phyloP scores from a whole-genome alignment of 2,797 vertebrate species.

The Amphiprion clarkii region DNA sequence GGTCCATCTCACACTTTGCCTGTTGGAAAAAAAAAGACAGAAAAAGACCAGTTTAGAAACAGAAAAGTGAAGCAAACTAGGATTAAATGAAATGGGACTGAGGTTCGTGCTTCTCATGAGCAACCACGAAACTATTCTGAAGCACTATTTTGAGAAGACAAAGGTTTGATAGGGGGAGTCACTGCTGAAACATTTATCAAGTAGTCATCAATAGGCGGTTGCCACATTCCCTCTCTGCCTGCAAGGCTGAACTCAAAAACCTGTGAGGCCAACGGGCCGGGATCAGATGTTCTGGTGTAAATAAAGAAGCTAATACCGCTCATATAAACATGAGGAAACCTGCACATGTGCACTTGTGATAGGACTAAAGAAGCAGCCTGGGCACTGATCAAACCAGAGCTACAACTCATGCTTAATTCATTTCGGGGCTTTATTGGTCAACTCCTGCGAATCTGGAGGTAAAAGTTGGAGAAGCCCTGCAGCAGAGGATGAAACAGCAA shows the following conservation, averaged over 20 bases:
- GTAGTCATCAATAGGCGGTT: slow-evolving; percentile 89
- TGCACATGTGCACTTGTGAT: slow-evolving; percentile 9
- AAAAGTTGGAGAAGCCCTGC: slow-evolving; percentile 62
- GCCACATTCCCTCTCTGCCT: slow-evolving; percentile 92
- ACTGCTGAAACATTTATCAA: slow-evolving; percentile 93
- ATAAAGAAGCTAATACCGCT: not conserved
- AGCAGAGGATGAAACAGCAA: slow-evolving; percentile 71
- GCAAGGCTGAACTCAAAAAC: slow-evolving; percentile 88
- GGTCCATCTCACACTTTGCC: slow-evolving; percentile 97
- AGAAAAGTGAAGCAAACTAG: not conserved
- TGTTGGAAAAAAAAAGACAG: slow-evolving; percentile 65
- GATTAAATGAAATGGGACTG: not conserved
- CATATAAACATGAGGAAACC: not conserved
- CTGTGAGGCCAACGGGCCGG: slow-evolving; percentile 73
- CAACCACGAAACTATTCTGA: slow-evolving; percentile 42
- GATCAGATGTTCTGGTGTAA: slow-evolving; percentile 24
- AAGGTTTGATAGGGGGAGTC: slow-evolving; percentile 85
- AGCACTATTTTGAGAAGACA: slow-evolving; percentile 68
- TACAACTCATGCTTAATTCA: not conserved
- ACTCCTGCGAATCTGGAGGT: slow-evolving; percentile 12
- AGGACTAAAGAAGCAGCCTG: not conserved
- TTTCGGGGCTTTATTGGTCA: not conserved
- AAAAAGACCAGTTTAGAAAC: slow-evolving; percentile 26
- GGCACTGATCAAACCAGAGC: not conserved
- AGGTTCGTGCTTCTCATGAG: slow-evolving; percentile 7